Conservation (phyloP, 2,797 vertebrate species). For the Carapus acus region DNA sequence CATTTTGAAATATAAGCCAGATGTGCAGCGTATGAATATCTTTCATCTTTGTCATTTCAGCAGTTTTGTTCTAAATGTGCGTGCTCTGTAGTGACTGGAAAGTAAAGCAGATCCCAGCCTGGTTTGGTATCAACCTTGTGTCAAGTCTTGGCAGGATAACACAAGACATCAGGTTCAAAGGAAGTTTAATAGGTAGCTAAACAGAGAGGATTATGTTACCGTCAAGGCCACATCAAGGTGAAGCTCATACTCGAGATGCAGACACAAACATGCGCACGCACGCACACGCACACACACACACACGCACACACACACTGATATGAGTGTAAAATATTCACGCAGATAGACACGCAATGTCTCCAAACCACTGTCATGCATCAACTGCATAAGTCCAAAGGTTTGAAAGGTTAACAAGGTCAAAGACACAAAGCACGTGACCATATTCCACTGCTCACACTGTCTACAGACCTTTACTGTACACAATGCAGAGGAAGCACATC, state of each 20-base stretch:
- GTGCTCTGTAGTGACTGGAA: background rate
- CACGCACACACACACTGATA: no score
- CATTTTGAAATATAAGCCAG: background rate
- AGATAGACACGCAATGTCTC: background rate
- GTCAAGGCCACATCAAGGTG: background rate
- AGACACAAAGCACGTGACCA: background rate
- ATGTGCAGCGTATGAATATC: background rate
- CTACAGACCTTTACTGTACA: background rate
- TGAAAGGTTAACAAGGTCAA: background rate
- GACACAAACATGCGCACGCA: background rate
- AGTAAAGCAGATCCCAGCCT: conserved; percentile 16
- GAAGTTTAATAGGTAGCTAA: background rate
- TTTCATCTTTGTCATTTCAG: background rate
- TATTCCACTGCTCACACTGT: background rate
- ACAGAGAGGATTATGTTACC: background rate
- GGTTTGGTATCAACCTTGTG: conserved; percentile 4
- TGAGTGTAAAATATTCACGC: background rate
- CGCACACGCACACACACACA: conserved; percentile 4
- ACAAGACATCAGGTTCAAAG: background rate
- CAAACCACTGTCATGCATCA: background rate
- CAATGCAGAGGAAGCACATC: background rate
- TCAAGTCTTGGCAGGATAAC: background rate
- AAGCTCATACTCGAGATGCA: background rate
- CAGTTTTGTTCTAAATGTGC: background rate
- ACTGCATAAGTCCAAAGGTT: background rate